Conservation (phyloP, 2,797 vertebrate species). For the Poecilia gillii region DNA sequence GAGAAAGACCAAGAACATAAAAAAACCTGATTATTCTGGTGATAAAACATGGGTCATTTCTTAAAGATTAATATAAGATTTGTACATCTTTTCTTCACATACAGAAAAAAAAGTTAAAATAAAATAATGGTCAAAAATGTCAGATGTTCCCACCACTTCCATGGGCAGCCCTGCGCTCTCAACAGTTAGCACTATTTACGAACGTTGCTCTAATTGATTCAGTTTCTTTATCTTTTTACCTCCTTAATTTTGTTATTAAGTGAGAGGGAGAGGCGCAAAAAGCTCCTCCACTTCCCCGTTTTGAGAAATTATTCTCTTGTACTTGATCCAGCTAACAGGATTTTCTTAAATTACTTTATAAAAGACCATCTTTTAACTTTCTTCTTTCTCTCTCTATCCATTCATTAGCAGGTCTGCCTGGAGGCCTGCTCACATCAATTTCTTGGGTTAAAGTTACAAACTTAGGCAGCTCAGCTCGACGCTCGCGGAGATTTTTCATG, state of each 20-base stretch:
- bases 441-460: conserved; percentile 99
- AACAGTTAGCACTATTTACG: conserved; percentile 77
- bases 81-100: background rate
- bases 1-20: conserved; percentile 37
- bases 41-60: background rate
- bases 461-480: conserved; percentile 96
- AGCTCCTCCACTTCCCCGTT: conserved; percentile 78
- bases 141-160: conserved; percentile 45
- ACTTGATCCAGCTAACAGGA: conserved; percentile 99
- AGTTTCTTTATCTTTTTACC: conserved; percentile 80
- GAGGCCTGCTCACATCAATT: conserved; percentile 95
- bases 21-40: background rate
- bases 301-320: conserved; percentile 99
- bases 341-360: conserved; percentile 99
- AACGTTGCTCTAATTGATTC: conserved; percentile 81
- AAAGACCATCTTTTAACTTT: conserved; percentile 99
- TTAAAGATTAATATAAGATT: background rate
- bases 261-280: conserved; percentile 74
- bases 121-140: background rate
- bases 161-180: conserved; percentile 62
- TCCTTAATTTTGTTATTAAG: conserved; percentile 83
- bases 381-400: conserved; percentile 99
- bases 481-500: conserved; percentile 96
- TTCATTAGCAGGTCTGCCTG: conserved; percentile 99
- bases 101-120: background rate